Evolutionary conservation across 2,113 vertebrate species (phyloP).

Genomic region (Archilochus colubris): DNA sequence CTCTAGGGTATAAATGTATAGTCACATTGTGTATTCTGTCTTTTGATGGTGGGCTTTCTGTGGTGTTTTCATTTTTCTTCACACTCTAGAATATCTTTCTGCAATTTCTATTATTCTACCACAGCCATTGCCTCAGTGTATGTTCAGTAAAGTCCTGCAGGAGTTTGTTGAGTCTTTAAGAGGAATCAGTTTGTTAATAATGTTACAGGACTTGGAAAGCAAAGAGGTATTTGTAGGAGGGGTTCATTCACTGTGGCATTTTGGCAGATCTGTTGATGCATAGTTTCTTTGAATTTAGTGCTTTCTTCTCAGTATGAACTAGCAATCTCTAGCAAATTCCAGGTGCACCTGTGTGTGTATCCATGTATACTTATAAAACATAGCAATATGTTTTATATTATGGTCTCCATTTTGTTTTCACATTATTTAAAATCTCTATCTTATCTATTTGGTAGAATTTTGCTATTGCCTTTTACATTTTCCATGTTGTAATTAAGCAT

Average conservation of each 20-base stretch:
- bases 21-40: not conserved
- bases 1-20: not conserved
- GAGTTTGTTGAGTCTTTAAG: conserved; percentile 1
- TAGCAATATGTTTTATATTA: not conserved
- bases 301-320: not conserved
- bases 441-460: not conserved
- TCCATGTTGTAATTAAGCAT: not conserved
- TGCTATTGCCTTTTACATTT: not conserved
- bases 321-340: not conserved
- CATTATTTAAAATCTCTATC: not conserved
- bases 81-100: not conserved
- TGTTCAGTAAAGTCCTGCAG: conserved; percentile 7
- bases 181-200: conserved; percentile 10
- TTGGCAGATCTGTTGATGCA: not conserved
- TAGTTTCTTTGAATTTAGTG: not conserved
- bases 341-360: no score
- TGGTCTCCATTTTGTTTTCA: not conserved
- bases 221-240: not conserved
- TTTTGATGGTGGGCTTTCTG: not conserved
- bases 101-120: conserved; percentile 13
- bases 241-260: not conserved
- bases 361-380: not conserved
- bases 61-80: not conserved
- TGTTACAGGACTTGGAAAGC: not conserved
- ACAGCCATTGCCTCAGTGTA: conserved; percentile 4